Conservation (phyloP, 1,140 invertebrate genomes). For the Lethocerus indicus region DNA sequence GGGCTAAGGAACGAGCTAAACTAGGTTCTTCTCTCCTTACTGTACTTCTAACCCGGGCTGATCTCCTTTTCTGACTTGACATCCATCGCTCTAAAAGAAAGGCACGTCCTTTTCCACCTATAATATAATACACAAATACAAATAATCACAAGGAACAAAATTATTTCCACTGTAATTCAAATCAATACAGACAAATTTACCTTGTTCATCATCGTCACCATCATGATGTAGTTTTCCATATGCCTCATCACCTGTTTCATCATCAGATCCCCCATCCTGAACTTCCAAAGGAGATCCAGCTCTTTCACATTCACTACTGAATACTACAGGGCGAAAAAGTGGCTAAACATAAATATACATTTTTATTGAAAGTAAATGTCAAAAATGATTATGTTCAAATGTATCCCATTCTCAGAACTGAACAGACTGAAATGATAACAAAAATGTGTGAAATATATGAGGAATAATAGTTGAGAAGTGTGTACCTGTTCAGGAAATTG, state of each 20-base stretch:
- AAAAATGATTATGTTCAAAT: not conserved
- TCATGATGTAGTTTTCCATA: conserved; percentile 3
- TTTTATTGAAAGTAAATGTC: not conserved
- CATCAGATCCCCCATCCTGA: conserved; percentile 3
- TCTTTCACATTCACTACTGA: not conserved
- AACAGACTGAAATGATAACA: not conserved
- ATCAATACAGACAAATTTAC: not conserved
- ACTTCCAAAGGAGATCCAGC: conserved; percentile 7
- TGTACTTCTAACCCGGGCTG: conserved; percentile 37
- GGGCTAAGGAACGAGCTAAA: conserved; percentile 40
- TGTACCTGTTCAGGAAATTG: conserved; percentile 10
- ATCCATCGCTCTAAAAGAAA: conserved; percentile 41
- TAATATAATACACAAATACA: not conserved
- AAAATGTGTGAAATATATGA: not conserved
- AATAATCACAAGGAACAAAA: not conserved
- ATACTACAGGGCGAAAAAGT: conserved; percentile 10
- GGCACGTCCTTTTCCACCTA: conserved; percentile 3
- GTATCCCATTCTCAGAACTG: not conserved
- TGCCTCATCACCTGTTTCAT: conserved; percentile 12
- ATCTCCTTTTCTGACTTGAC: conserved; percentile 52
- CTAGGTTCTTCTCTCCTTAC: conserved; percentile 38
- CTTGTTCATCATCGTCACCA: conserved; percentile 7
- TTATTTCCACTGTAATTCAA: not conserved
- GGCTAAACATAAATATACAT: conserved; percentile 1
- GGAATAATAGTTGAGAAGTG: not conserved